Evolutionary conservation across 2,797 vertebrate species (phyloP).

Genomic region (Psittacula derbiana): DNA sequence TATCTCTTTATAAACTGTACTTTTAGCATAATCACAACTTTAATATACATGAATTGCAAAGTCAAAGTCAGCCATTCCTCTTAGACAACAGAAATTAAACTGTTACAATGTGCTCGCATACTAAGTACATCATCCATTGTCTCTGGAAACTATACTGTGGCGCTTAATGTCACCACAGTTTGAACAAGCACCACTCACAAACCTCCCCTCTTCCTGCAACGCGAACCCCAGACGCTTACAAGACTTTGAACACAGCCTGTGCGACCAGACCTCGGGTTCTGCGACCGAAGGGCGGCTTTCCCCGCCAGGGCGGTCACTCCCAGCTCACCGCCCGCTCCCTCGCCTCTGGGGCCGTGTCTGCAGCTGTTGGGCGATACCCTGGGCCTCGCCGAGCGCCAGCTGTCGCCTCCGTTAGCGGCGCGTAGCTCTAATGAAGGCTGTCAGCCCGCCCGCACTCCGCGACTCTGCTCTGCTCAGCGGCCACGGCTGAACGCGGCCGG

Average conservation of each 20-base stretch:
- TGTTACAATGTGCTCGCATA: fast-evolving
- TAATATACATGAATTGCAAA: neutral
- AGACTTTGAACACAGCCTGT: fast-evolving
- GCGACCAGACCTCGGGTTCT: neutral
- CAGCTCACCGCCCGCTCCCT: fast-evolving
- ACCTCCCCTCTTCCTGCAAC: neutral
- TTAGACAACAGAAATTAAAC: neutral
- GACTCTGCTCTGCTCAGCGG: fast-evolving
- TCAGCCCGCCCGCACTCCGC: fast-evolving
- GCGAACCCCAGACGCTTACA: neutral
- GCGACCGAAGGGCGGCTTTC: no score
- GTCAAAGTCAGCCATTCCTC: neutral
- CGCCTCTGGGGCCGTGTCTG: no score
- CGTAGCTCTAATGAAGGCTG: neutral
- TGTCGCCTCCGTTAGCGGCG: fast-evolving
- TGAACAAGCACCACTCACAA: neutral
- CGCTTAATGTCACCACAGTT: neutral
- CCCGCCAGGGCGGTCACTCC: fast-evolving
- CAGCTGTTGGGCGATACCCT: fast-evolving
- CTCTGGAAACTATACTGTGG: neutral
- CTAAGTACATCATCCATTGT: neutral
- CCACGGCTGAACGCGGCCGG: fast-evolving
- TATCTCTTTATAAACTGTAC: neutral
- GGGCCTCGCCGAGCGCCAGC: neutral
- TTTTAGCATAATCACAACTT: neutral